A percentile compares a stretch with the other conserved stretches of the same genome.
Conservation (phyloP, 2,797 vertebrate species). For the Malacoctenus gilli region DNA sequence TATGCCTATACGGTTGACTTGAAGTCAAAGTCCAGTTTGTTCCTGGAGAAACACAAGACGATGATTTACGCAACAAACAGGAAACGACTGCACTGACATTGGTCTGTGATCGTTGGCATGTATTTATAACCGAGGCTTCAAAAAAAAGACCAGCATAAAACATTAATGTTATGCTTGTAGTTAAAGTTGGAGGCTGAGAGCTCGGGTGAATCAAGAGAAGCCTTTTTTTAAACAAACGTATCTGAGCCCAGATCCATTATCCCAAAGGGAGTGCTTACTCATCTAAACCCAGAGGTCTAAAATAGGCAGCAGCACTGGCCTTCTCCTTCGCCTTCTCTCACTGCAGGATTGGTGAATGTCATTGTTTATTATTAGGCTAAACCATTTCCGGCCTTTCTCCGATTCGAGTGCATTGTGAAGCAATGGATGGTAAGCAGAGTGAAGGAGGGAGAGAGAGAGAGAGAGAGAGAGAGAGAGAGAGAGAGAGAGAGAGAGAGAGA, state of each 20-base stretch:
- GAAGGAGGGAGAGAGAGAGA: slow-evolving; percentile 21
- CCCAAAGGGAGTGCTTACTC: slow-evolving; percentile 66
- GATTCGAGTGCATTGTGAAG: slow-evolving; percentile 62
- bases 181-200: slow-evolving; percentile 15
- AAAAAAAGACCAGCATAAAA: slow-evolving; percentile 15
- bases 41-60: slow-evolving; percentile 4
- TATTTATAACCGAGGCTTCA: slow-evolving; percentile 8
- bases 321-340: slow-evolving; percentile 68
- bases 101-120: not conserved
- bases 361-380: slow-evolving; percentile 81
- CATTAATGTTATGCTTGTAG: not conserved
- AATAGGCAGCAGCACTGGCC: slow-evolving; percentile 58
- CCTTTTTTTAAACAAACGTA: slow-evolving; percentile 58
- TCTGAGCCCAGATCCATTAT: slow-evolving; percentile 49
- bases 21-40: slow-evolving; percentile 3
- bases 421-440: slow-evolving; percentile 34
- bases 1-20: too few species aligned
- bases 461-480: slow-evolving; percentile 14
- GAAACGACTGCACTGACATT: too few species aligned
- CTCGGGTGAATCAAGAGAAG: slow-evolving; percentile 33
- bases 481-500: slow-evolving; percentile 21
- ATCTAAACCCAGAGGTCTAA: slow-evolving; percentile 67
- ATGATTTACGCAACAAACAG: not conserved
- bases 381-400: slow-evolving; percentile 78
- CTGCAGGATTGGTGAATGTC: slow-evolving; percentile 63